These are phyloP conservation scores for Aelia acuminata DNA, from an alignment of 2,888 invertebrate genomes.

Conservation along the genomic window DNA sequence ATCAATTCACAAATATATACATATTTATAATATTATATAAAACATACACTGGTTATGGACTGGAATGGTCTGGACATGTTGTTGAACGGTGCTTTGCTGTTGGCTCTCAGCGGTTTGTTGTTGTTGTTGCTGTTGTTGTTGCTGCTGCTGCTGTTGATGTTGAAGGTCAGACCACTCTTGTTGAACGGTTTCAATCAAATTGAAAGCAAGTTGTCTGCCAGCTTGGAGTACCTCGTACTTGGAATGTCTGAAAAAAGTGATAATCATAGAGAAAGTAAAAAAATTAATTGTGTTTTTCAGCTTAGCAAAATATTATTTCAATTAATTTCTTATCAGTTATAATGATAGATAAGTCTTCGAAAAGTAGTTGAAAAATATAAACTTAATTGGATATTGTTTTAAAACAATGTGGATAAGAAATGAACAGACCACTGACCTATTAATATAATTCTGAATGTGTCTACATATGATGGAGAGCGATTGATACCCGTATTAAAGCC, in stretches of 20 bases:
- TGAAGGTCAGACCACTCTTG: constrained; percentile 70
- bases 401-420: too few species aligned
- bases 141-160: constrained; percentile 67
- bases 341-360: too few species aligned
- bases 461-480: too few species aligned
- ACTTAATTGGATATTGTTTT: too few species aligned
- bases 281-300: background rate
- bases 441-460: too few species aligned
- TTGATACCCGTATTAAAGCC: too few species aligned
- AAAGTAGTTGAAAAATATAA: too few species aligned
- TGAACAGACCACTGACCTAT: too few species aligned
- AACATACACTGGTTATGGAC: constrained; percentile 39
- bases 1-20: too few species aligned
- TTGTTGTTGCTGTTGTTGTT: constrained; percentile 67
- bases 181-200: constrained; percentile 84
- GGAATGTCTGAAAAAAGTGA: constrained; percentile 73
- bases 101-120: background rate
- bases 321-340: too few species aligned
- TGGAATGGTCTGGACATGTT: constrained; percentile 47
- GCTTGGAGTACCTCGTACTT: constrained; percentile 78
- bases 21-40: too few species aligned
- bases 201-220: constrained; percentile 81
- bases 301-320: background rate
- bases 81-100: constrained; percentile 21
- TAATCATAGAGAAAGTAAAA: too few species aligned